These are phyloP conservation scores for Andricus quercusramuli DNA, from an alignment of 2,888 invertebrate genomes.

Conservation along the genomic window DNA sequence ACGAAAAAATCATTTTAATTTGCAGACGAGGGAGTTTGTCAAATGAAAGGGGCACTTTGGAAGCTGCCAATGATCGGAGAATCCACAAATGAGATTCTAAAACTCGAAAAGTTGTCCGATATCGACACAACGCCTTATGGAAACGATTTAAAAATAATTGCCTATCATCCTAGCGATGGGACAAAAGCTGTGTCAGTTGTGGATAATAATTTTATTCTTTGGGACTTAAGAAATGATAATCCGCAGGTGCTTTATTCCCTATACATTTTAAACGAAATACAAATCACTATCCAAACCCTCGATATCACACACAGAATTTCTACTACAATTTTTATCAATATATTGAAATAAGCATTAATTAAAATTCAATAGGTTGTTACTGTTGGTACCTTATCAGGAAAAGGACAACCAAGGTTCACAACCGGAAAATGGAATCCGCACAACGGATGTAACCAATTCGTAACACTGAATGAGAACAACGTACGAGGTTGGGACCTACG, in stretches of 20 bases:
- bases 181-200: conserved; percentile 87
- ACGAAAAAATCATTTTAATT: conserved; percentile 6
- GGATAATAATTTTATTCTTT: conserved; percentile 88
- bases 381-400: conserved; percentile 81
- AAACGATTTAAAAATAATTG: conserved; percentile 88
- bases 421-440: conserved; percentile 98
- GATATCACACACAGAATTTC: not conserved
- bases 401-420: conserved; percentile 89
- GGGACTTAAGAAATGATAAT: conserved; percentile 84
- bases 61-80: conserved; percentile 68
- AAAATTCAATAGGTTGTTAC: conserved; percentile 62
- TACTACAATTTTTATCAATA: not conserved
- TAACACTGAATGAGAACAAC: conserved; percentile 91
- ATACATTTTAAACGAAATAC: not conserved
- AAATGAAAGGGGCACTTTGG: conserved; percentile 77
- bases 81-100: conserved; percentile 67
- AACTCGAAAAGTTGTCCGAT: conserved; percentile 70
- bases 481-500: conserved; percentile 94
- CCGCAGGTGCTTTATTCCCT: conserved; percentile 62
- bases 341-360: conserved; percentile 5
- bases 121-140: conserved; percentile 79
- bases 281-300: no score
- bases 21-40: conserved; percentile 72
- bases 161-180: conserved; percentile 92
- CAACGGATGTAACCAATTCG: conserved; percentile 91